phyloP scores from a whole-genome alignment of 1,140 invertebrate genomes.

The Rhizoglyphus robini region DNA sequence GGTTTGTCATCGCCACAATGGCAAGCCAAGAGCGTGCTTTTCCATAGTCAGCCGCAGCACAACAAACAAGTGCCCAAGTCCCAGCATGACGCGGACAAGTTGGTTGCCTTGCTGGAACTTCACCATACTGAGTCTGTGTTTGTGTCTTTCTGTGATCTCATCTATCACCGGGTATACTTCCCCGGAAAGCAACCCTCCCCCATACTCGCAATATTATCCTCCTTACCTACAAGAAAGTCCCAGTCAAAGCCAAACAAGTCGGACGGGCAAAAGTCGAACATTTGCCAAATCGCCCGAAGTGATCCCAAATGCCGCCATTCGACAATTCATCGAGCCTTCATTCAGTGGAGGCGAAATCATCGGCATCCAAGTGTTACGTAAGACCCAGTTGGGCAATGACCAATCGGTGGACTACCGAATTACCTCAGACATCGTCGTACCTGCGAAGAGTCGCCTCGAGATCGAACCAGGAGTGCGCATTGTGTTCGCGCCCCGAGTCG shows the following conservation, averaged over 20 bases:
- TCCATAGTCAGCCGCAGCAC: too few relatives aligned
- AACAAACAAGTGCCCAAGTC: too few relatives aligned
- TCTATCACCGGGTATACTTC: not conserved
- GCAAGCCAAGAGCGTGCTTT: too few relatives aligned
- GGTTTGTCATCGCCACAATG: too few relatives aligned
- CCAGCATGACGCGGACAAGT: too few relatives aligned
- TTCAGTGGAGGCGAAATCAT: not conserved
- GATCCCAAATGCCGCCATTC: not conserved
- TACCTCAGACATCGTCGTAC: conserved; percentile 62
- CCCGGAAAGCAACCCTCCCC: not conserved
- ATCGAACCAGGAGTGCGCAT: conserved; percentile 73
- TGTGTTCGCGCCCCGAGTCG: conserved; percentile 69
- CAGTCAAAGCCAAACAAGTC: not conserved
- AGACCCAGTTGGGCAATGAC: not conserved
- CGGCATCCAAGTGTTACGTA: not conserved
- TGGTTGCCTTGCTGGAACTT: too few relatives aligned
- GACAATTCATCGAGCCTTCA: not conserved
- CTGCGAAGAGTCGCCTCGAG: conserved; percentile 52
- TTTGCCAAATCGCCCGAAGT: not conserved
- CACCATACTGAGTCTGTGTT: not conserved
- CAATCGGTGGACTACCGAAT: conserved; percentile 49
- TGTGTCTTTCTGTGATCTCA: conserved; percentile 12
- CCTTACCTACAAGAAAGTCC: not conserved
- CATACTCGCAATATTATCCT: conserved; percentile 10
- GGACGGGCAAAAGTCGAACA: not conserved